Conservation (phyloP, 2,888 invertebrate species). For the Byasa hedistus region DNA sequence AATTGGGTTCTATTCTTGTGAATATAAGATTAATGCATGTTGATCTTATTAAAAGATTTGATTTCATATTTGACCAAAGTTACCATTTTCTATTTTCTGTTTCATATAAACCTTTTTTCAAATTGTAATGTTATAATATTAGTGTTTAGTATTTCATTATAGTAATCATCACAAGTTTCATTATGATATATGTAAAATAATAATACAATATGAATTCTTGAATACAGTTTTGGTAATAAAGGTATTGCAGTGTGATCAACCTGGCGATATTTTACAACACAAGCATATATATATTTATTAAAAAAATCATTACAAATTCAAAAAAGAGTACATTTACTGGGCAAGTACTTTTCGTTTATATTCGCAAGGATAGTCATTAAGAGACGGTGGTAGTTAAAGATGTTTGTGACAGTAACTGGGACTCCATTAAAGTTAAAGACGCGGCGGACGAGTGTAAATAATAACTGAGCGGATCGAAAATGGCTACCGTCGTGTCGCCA, state of each 20-base stretch:
- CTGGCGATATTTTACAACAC: too few relatives aligned
- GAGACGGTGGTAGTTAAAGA: constrained; percentile 44
- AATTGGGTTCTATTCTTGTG: constrained; percentile 51
- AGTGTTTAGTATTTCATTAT: too few relatives aligned
- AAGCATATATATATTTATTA: too few relatives aligned
- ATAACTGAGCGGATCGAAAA: constrained; percentile 48
- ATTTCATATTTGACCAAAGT: constrained; percentile 27
- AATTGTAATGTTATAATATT: too few relatives aligned
- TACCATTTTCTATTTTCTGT: neutral
- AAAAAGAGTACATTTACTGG: neutral
- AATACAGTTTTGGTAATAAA: too few relatives aligned
- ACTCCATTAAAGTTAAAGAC: constrained; percentile 52
- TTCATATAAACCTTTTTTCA: too few relatives aligned
- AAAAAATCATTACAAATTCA: constrained; percentile 3
- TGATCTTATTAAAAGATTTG: constrained; percentile 35
- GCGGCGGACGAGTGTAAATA: constrained; percentile 51
- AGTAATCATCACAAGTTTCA: too few relatives aligned
- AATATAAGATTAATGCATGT: constrained; percentile 47
- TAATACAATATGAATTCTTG: too few relatives aligned
- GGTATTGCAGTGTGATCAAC: too few relatives aligned
- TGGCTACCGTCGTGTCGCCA: constrained; percentile 7
- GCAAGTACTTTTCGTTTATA: constrained; percentile 16
- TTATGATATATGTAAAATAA: too few relatives aligned
- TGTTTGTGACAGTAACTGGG: constrained; percentile 49
- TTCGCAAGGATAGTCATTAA: constrained; percentile 40